Evolutionary conservation across 2,113 vertebrate genomes (phyloP).

Genomic region (Cranoglanis bouderius): DNA sequence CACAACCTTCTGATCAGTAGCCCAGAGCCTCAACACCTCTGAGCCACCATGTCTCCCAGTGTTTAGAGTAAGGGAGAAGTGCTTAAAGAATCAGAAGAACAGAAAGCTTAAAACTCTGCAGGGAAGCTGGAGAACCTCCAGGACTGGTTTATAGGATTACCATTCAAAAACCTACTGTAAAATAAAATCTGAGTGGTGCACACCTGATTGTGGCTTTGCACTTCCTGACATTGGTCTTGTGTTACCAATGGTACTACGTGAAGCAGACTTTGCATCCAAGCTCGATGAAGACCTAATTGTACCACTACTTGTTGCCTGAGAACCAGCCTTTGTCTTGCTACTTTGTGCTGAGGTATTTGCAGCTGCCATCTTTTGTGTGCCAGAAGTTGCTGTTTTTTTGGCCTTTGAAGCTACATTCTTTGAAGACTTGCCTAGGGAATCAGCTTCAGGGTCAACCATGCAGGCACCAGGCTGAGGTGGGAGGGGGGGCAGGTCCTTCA

Average conservation of each 20-base stretch:
- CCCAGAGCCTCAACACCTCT: neutral
- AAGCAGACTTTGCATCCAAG: conserved; percentile 61
- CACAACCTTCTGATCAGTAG: neutral
- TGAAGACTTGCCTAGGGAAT: conserved; percentile 59
- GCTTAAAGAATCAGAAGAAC: neutral
- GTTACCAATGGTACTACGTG: conserved; percentile 56
- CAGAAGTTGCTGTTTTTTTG: conserved; percentile 65
- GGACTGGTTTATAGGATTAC: neutral
- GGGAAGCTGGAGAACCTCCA: neutral
- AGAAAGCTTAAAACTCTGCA: neutral
- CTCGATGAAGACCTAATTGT: conserved; percentile 55
- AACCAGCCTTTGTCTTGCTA: conserved; percentile 64
- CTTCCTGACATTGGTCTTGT: conserved; percentile 52
- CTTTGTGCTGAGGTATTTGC: neutral
- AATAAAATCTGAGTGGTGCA: neutral
- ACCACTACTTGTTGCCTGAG: conserved; percentile 30
- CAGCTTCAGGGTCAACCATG: conserved; percentile 83
- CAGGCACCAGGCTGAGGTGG: conserved; percentile 83
- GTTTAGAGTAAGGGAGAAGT: neutral
- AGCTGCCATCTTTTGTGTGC: conserved; percentile 47
- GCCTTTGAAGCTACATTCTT: conserved; percentile 58
- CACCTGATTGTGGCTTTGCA: conserved; percentile 51
- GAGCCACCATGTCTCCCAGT: neutral
- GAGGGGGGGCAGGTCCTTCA: conserved; percentile 82
- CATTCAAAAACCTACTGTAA: neutral